Evolutionary conservation across 2,797 vertebrate species (phyloP).

Genomic region (Oreochromis grahami): DNA sequence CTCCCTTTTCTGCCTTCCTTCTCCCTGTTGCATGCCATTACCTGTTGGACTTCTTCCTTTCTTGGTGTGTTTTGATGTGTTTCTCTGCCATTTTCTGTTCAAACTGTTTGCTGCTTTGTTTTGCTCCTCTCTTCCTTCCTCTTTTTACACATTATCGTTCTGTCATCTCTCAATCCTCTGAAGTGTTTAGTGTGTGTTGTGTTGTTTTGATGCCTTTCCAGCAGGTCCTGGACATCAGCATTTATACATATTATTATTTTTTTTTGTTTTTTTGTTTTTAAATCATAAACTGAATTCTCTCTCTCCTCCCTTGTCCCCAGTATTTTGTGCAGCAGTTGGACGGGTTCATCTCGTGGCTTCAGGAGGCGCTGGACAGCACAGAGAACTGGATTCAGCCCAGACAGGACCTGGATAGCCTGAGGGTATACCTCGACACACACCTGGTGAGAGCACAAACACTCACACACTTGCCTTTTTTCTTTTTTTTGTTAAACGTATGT

Average conservation of each 20-base stretch:
- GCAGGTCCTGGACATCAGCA: neutral
- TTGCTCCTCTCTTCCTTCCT: neutral
- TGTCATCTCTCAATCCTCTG: neutral
- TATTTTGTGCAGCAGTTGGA: slow-evolving; percentile 93
- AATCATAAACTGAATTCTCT: neutral
- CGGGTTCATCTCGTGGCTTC: slow-evolving; percentile 93
- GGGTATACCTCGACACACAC: slow-evolving; percentile 95
- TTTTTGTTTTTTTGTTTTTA: neutral
- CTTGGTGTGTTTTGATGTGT: neutral
- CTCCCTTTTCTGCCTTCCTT: neutral
- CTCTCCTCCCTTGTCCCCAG: slow-evolving; percentile 60
- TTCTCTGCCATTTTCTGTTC: neutral
- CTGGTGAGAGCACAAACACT: slow-evolving; percentile 79
- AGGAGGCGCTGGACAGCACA: slow-evolving; percentile 91
- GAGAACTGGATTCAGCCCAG: slow-evolving; percentile 95
- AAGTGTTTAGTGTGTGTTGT: neutral
- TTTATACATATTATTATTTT: neutral
- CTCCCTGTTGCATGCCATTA: neutral
- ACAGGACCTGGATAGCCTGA: slow-evolving; percentile 86
- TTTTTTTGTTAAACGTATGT: neutral
- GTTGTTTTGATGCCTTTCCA: slow-evolving; percentile 15
- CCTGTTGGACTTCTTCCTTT: neutral
- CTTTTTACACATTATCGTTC: neutral
- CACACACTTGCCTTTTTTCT: neutral
- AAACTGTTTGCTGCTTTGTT: neutral